Conservation (phyloP, 1,140 invertebrate species). For the Trachymyrmex cornetzi region DNA sequence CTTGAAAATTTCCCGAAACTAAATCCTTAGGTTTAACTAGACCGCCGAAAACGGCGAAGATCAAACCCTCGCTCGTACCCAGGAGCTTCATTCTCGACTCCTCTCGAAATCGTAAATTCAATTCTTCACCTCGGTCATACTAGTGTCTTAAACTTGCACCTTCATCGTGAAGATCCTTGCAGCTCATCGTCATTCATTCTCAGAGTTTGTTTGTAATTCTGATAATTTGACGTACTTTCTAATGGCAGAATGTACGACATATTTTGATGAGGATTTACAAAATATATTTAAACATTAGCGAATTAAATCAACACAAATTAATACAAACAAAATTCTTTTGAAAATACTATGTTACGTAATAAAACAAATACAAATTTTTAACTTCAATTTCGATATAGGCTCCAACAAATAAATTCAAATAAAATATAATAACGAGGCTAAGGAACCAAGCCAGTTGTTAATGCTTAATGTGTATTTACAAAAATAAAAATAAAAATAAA, state of each 20-base stretch:
- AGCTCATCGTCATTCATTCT: conserved; percentile 14
- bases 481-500: no score
- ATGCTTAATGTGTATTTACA: no score
- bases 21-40: conserved; percentile 53
- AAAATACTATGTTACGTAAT: conserved; percentile 17
- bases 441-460: no score
- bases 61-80: conserved; percentile 27
- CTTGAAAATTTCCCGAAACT: conserved; percentile 65
- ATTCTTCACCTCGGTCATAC: conserved; percentile 37
- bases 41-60: conserved; percentile 49
- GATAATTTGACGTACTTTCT: background rate
- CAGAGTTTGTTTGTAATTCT: conserved; percentile 29
- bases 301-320: background rate
- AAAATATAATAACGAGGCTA: no score
- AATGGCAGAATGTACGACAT: background rate
- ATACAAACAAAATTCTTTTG: background rate
- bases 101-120: conserved; percentile 51
- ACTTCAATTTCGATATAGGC: no score
- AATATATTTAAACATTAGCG: background rate
- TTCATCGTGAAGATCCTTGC: conserved; percentile 7
- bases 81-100: conserved; percentile 10
- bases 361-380: background rate
- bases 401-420: no score
- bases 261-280: background rate
- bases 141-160: conserved; percentile 18